phyloP scores from a whole-genome alignment of 1,140 invertebrate genomes.

The Polyergus mexicanus region DNA sequence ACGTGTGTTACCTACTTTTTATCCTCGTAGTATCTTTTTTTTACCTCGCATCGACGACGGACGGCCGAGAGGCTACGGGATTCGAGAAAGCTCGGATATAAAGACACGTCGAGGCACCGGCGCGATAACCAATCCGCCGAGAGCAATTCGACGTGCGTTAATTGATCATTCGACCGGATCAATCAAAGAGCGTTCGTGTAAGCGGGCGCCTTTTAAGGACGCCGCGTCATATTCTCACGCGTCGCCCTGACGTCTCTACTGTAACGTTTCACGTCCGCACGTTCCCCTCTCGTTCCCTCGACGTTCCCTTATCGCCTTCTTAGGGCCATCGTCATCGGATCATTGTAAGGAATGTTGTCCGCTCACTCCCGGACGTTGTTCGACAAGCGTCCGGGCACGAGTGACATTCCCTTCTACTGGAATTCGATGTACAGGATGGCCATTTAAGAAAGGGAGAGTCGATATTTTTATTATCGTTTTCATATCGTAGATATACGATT shows the following conservation, averaged over 20 bases:
- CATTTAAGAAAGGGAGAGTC: not conserved
- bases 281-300: constrained; percentile 51
- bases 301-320: constrained; percentile 59
- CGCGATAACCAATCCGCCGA: not conserved
- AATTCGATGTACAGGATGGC: constrained; percentile 40
- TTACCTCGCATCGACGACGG: not conserved
- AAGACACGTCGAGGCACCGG: not conserved
- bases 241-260: constrained; percentile 28
- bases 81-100: not conserved
- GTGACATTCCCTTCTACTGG: constrained; percentile 38
- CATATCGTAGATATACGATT: no score
- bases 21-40: constrained; percentile 9
- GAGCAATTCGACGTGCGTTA: constrained; percentile 41
- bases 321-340: constrained; percentile 45
- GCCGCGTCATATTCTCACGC: constrained; percentile 34
- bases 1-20: not conserved
- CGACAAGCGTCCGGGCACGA: constrained; percentile 18
- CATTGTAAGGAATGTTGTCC: constrained; percentile 38
- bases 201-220: constrained; percentile 23
- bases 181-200: not conserved
- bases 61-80: not conserved
- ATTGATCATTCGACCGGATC: constrained; percentile 32
- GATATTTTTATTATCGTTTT: not conserved
- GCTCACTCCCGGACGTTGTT: not conserved
- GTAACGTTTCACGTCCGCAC: constrained; percentile 5